A percentile compares a stretch with the other conserved stretches of the same genome.
Conservation (phyloP, 2,113 vertebrate species). For the Taurulus bubalis region DNA sequence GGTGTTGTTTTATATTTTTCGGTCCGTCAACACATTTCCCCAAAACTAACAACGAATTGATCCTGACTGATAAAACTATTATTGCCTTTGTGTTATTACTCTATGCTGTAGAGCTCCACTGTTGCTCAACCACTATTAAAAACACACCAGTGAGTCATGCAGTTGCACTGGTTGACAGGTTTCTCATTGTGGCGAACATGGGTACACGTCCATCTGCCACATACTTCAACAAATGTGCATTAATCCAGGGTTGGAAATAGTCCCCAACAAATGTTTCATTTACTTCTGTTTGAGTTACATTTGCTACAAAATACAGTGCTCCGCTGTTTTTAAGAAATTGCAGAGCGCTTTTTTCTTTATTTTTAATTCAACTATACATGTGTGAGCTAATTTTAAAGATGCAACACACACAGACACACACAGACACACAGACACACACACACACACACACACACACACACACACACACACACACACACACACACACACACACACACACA, state of each 20-base stretch:
- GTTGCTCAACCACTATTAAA: not conserved
- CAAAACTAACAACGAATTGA: not conserved
- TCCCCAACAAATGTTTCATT: not conserved
- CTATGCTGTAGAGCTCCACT: not conserved
- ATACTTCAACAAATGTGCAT: not conserved
- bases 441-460: constrained; percentile 27
- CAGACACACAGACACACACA: constrained; percentile 8
- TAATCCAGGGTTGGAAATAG: not conserved
- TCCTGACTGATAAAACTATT: not conserved
- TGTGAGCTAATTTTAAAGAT: not conserved
- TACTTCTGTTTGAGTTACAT: not conserved
- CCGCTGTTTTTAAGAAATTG: not conserved
- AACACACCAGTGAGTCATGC: not conserved
- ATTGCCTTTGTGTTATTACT: not conserved
- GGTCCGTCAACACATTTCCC: not conserved
- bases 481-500: constrained; percentile 19
- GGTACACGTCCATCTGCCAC: not conserved
- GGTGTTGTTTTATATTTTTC: not conserved
- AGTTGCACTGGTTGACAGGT: not conserved
- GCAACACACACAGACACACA: constrained; percentile 19
- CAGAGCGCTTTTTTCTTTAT: no score
- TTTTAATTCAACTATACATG: not conserved
- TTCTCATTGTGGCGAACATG: not conserved
- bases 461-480: constrained; percentile 21
- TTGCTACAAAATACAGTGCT: not conserved